These are phyloP conservation scores for Platycercus adscitus DNA, from an alignment of 2,113 vertebrate genomes.

Conservation along the genomic window DNA sequence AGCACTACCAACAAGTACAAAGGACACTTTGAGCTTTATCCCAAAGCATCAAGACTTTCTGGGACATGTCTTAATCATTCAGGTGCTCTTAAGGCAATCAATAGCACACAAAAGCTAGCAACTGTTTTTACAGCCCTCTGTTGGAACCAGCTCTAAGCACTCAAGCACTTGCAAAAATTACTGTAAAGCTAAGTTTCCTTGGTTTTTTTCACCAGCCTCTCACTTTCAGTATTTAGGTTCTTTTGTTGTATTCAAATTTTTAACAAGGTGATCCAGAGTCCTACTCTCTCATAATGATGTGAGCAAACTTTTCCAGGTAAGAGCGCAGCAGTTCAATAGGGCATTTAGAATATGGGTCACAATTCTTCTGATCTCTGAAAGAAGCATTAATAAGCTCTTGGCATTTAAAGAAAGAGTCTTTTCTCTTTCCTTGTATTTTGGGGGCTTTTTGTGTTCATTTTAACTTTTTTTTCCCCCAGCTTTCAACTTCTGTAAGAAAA, in stretches of 20 bases:
- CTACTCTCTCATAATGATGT: not conserved
- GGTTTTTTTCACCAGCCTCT: not conserved
- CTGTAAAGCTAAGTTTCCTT: not conserved
- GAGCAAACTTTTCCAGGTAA: slow-evolving; percentile 5
- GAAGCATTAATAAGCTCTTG: slow-evolving; percentile 43
- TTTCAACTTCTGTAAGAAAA: slow-evolving; percentile 73
- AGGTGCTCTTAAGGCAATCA: not conserved
- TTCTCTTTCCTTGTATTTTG: not conserved
- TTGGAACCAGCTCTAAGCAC: not conserved
- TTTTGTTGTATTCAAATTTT: not conserved
- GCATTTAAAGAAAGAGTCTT: slow-evolving; percentile 54
- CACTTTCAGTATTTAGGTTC: not conserved
- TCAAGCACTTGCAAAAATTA: not conserved
- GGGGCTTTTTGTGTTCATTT: slow-evolving; percentile 38
- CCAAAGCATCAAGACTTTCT: not conserved
- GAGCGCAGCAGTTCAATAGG: not conserved
- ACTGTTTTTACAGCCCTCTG: not conserved
- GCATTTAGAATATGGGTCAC: slow-evolving; percentile 3
- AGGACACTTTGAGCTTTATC: not conserved
- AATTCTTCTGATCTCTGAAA: slow-evolving; percentile 1
- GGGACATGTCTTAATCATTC: not conserved
- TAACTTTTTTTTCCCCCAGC: slow-evolving; percentile 29
- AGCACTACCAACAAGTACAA: not conserved
- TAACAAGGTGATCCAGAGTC: not conserved
- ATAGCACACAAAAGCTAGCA: not conserved